phyloP scores from a whole-genome alignment of 2,113 vertebrate species.

The Dicentrarchus labrax region DNA sequence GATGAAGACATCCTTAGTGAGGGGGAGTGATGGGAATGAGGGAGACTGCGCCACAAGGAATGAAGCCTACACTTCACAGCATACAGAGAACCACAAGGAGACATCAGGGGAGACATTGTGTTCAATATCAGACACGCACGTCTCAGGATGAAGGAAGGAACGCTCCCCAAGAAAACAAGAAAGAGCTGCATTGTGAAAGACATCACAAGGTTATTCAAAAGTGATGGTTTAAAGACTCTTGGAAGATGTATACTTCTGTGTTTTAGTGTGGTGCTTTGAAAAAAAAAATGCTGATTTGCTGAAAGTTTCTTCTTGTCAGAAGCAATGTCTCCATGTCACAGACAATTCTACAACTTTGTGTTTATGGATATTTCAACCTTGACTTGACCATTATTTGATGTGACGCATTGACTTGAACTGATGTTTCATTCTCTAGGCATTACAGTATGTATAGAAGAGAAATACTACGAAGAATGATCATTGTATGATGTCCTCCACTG shows the following conservation, averaged over 20 bases:
- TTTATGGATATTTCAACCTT: slow-evolving; percentile 39
- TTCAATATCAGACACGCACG: slow-evolving; percentile 66
- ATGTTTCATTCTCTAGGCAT: slow-evolving; percentile 1
- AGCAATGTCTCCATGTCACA: slow-evolving; percentile 34
- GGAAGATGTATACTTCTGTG: slow-evolving; percentile 59
- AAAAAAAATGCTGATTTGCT: slow-evolving; percentile 59
- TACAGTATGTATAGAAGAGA: neutral
- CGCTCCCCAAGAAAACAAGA: slow-evolving; percentile 59
- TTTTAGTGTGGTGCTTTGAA: slow-evolving; percentile 49
- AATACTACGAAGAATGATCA: neutral
- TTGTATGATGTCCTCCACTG: slow-evolving; percentile 36
- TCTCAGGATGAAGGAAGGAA: slow-evolving; percentile 64
- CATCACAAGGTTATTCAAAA: slow-evolving; percentile 79
- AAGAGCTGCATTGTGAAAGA: slow-evolving; percentile 72
- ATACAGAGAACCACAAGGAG: slow-evolving; percentile 57
- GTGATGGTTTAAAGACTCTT: slow-evolving; percentile 66
- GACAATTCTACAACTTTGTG: slow-evolving; percentile 42
- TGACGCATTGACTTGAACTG: slow-evolving; percentile 11
- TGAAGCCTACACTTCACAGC: slow-evolving; percentile 63
- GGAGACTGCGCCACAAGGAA: slow-evolving; percentile 43
- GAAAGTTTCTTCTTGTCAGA: slow-evolving; percentile 54
- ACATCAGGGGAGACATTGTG: slow-evolving; percentile 54
- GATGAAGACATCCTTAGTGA: slow-evolving; percentile 77
- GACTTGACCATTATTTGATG: slow-evolving; percentile 37
- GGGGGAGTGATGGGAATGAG: slow-evolving; percentile 46